A percentile compares a stretch with the other conserved stretches of the same genome.
Evolutionary conservation across 2,888 invertebrate genomes (phyloP).

Genomic region (Drosophila antonietae): DNA sequence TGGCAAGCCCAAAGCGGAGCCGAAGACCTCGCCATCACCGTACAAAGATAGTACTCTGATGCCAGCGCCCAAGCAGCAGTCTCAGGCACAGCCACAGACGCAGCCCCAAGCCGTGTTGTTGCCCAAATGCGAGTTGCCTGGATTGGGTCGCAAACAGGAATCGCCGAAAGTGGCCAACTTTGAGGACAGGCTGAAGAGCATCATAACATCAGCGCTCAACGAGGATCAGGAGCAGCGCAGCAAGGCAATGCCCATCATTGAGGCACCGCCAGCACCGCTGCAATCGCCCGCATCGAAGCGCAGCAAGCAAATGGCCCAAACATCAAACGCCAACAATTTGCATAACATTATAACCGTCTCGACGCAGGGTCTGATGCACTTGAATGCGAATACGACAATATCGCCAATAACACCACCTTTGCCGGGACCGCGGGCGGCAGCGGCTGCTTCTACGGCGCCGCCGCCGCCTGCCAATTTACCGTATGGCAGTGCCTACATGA

Average conservation of each 20-base stretch:
- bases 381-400: slow-evolving; percentile 84
- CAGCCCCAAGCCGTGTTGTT: slow-evolving; percentile 50
- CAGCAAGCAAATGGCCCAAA: slow-evolving; percentile 67
- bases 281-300: slow-evolving; percentile 77
- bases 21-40: slow-evolving; percentile 37
- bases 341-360: slow-evolving; percentile 83
- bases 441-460: slow-evolving; percentile 67
- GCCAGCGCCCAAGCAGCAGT: slow-evolving; percentile 82
- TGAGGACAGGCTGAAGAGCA: slow-evolving; percentile 94
- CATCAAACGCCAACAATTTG: slow-evolving; percentile 75
- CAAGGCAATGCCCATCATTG: slow-evolving; percentile 65
- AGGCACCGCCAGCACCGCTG: slow-evolving; percentile 38
- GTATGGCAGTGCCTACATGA: slow-evolving; percentile 65
- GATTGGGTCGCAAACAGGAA: slow-evolving; percentile 85
- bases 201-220: slow-evolving; percentile 93
- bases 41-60: slow-evolving; percentile 82
- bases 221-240: slow-evolving; percentile 89
- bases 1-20: slow-evolving; percentile 46
- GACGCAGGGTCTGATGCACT: slow-evolving; percentile 83
- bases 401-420: slow-evolving; percentile 84
- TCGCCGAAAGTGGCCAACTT: slow-evolving; percentile 95
- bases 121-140: slow-evolving; percentile 80
- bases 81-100: slow-evolving; percentile 54
- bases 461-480: slow-evolving; percentile 72
- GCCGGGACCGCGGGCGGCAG: slow-evolving; percentile 59